Evolutionary conservation across 2,888 invertebrate species (phyloP).

Genomic region (Brenthis hecate): DNA sequence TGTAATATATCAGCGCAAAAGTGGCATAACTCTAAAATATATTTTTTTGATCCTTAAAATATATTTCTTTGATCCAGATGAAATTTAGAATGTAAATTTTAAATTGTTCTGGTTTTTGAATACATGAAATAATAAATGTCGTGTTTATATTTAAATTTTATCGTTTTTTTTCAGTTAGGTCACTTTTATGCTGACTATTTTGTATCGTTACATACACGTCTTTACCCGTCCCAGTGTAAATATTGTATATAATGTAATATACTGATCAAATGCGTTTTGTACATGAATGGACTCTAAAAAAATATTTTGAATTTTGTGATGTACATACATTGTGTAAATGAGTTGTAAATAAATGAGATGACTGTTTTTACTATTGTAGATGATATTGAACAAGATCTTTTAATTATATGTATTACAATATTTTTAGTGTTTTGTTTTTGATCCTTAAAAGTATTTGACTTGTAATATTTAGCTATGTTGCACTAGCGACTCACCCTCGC

Average conservation of each 20-base stretch:
- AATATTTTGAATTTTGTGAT: slow-evolving; percentile 45
- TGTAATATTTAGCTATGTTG: neutral
- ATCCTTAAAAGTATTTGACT: neutral
- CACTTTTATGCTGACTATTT: neutral
- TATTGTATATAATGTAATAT: slow-evolving; percentile 33
- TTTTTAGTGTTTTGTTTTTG: slow-evolving; percentile 19
- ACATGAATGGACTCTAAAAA: slow-evolving; percentile 39
- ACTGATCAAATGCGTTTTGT: slow-evolving; percentile 33
- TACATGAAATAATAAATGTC: too few species aligned
- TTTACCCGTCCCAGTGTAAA: slow-evolving; percentile 22
- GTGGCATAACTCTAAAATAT: slow-evolving; percentile 5
- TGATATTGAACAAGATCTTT: slow-evolving; percentile 73
- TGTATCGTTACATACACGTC: slow-evolving; percentile 16
- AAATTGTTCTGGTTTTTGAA: too few species aligned
- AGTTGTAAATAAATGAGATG: slow-evolving; percentile 64
- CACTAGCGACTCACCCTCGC: too few species aligned
- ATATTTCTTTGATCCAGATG: neutral
- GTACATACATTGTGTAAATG: slow-evolving; percentile 55
- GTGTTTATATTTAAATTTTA: too few species aligned
- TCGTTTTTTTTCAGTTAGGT: neutral
- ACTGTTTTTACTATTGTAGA: slow-evolving; percentile 65
- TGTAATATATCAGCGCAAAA: neutral
- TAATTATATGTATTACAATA: slow-evolving; percentile 66
- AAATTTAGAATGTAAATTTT: too few species aligned
- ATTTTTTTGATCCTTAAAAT: neutral